These are phyloP conservation scores for Spodoptera frugiperda DNA, from an alignment of 1,140 invertebrate species.

Conservation along the genomic window DNA sequence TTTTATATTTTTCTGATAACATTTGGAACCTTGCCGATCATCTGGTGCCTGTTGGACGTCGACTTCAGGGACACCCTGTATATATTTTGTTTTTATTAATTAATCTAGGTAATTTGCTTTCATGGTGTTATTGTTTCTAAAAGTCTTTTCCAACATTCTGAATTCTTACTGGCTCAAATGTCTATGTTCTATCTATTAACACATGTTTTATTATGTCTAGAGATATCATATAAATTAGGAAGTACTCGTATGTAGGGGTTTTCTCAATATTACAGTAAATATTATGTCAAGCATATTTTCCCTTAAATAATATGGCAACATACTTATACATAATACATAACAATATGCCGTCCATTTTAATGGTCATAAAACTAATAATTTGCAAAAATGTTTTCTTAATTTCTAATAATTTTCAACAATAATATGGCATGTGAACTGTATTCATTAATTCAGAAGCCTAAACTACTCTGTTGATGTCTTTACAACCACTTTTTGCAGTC, in stretches of 20 bases:
- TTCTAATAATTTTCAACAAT: constrained; percentile 35
- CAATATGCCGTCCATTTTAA: constrained; percentile 14
- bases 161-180: too few species aligned
- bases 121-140: too few species aligned
- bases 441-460: constrained; percentile 22
- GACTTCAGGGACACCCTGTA: too few species aligned
- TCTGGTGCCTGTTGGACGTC: too few species aligned
- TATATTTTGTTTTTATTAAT: too few species aligned
- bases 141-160: too few species aligned
- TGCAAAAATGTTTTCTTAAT: constrained; percentile 26
- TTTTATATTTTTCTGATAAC: too few species aligned
- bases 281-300: not conserved
- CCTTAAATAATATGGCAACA: constrained; percentile 34
- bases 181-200: not conserved
- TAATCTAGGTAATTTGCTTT: too few species aligned
- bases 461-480: constrained; percentile 12
- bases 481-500: not conserved
- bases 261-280: constrained; percentile 6
- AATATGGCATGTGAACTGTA: constrained; percentile 11
- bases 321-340: constrained; percentile 25
- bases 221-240: not conserved
- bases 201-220: not conserved
- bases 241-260: not conserved
- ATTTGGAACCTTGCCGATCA: too few species aligned
- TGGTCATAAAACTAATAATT: constrained; percentile 6